These are phyloP conservation scores for Dione juno DNA, from an alignment of 2,888 invertebrate genomes.

Conservation along the genomic window DNA sequence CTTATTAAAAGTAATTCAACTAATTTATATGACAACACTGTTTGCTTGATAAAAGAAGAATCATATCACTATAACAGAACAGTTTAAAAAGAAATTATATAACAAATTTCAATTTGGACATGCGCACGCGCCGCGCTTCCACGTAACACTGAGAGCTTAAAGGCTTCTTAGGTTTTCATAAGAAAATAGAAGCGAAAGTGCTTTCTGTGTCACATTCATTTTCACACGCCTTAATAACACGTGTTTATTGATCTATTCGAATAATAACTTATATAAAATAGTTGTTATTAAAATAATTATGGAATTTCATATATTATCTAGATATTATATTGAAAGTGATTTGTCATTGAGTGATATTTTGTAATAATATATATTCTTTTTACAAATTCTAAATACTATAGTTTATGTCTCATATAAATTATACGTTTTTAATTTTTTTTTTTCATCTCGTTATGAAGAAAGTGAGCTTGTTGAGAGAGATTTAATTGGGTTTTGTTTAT, in stretches of 20 bases:
- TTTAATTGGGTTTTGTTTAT: no score
- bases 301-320: slow-evolving; percentile 2
- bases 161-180: slow-evolving; percentile 62
- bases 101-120: slow-evolving; percentile 36
- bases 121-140: slow-evolving; percentile 61
- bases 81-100: slow-evolving; percentile 21
- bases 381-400: background rate
- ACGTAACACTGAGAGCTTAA: slow-evolving; percentile 67
- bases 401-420: background rate
- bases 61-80: slow-evolving; percentile 40
- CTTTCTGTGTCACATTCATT: slow-evolving; percentile 50
- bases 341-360: slow-evolving; percentile 15
- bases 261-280: slow-evolving; percentile 28
- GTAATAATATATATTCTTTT: background rate
- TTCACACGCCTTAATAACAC: slow-evolving; percentile 58
- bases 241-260: slow-evolving; percentile 49
- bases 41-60: slow-evolving; percentile 46
- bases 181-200: slow-evolving; percentile 73
- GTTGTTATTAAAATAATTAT: slow-evolving; percentile 16
- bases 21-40: slow-evolving; percentile 41
- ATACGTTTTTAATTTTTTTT: background rate
- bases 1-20: background rate
- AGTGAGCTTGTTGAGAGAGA: no score
- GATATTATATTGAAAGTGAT: slow-evolving; percentile 6
- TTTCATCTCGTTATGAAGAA: background rate